These are phyloP conservation scores for Suillia variegata DNA, from an alignment of 2,888 invertebrate genomes.

Conservation along the genomic window DNA sequence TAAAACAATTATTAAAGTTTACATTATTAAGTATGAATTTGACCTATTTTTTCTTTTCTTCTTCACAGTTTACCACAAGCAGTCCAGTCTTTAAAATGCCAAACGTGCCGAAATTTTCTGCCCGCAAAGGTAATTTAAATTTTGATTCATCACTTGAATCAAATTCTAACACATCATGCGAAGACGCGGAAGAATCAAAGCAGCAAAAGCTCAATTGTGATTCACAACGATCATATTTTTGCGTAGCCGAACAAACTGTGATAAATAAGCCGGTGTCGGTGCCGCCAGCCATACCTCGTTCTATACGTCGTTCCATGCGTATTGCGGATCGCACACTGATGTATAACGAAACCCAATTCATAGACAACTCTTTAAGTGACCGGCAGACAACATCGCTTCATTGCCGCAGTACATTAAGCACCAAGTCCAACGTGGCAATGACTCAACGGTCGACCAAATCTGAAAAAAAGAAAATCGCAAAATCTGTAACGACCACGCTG, in stretches of 20 bases:
- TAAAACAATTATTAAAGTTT: too few species aligned
- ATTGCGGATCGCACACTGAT: neutral
- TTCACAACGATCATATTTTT: too few species aligned
- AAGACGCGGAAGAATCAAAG: too few species aligned
- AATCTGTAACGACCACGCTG: neutral
- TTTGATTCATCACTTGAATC: too few species aligned
- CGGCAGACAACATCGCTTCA: too few species aligned
- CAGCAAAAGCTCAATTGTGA: too few species aligned
- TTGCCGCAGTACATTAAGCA: conserved; percentile 10
- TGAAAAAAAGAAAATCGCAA: neutral
- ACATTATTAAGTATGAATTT: too few species aligned
- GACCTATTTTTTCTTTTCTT: too few species aligned
- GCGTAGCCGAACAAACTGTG: neutral
- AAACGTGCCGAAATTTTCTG: conserved; percentile 14
- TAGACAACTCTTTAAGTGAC: too few species aligned
- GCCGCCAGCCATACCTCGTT: too few species aligned
- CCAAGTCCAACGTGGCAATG: conserved; percentile 14
- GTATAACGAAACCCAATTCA: neutral
- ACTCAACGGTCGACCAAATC: neutral
- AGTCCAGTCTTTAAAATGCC: conserved; percentile 33
- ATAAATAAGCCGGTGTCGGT: neutral
- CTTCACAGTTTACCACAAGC: conserved; percentile 26
- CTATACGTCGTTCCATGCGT: neutral
- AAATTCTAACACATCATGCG: too few species aligned
- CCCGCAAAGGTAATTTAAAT: too few species aligned